These are phyloP conservation scores for Plebejus argus DNA, from an alignment of 2,888 invertebrate genomes.

Conservation along the genomic window DNA sequence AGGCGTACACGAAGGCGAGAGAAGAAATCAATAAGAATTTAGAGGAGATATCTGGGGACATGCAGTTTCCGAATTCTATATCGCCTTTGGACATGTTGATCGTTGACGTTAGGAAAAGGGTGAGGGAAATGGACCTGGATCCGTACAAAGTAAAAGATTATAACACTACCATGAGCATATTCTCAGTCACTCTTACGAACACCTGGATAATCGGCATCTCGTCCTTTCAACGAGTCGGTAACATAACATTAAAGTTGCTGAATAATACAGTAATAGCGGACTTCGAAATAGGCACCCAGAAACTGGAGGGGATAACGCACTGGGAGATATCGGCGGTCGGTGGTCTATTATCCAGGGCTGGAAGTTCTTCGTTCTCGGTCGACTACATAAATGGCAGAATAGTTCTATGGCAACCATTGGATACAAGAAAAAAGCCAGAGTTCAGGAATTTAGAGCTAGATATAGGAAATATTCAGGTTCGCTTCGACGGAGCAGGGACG, in stretches of 20 bases:
- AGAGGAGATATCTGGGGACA: conserved; percentile 83
- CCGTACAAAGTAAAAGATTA: conserved; percentile 88
- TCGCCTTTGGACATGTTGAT: conserved; percentile 92
- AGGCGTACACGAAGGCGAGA: conserved; percentile 88
- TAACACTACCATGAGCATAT: conserved; percentile 86
- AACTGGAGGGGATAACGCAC: conserved; percentile 87
- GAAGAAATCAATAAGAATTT: conserved; percentile 88
- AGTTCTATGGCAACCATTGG: conserved; percentile 87
- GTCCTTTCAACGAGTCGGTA: conserved; percentile 90
- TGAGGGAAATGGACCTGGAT: conserved; percentile 84
- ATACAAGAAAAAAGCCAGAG: conserved; percentile 86
- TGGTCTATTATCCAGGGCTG: conserved; percentile 85
- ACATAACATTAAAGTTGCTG: conserved; percentile 86
- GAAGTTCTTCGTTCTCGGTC: conserved; percentile 87
- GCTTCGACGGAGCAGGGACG: conserved; percentile 92
- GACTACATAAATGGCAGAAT: conserved; percentile 87
- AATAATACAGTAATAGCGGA: conserved; percentile 85
- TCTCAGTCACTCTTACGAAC: conserved; percentile 85
- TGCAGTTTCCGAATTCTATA: conserved; percentile 91
- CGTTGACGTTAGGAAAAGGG: conserved; percentile 86
- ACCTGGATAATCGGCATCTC: conserved; percentile 91
- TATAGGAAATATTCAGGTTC: conserved; percentile 90
- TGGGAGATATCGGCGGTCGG: conserved; percentile 88
- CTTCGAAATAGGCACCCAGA: conserved; percentile 89
- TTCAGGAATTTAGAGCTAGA: conserved; percentile 89